Conservation (phyloP, 2,888 invertebrate genomes). For the Thysanoteuthis rhombus region DNA sequence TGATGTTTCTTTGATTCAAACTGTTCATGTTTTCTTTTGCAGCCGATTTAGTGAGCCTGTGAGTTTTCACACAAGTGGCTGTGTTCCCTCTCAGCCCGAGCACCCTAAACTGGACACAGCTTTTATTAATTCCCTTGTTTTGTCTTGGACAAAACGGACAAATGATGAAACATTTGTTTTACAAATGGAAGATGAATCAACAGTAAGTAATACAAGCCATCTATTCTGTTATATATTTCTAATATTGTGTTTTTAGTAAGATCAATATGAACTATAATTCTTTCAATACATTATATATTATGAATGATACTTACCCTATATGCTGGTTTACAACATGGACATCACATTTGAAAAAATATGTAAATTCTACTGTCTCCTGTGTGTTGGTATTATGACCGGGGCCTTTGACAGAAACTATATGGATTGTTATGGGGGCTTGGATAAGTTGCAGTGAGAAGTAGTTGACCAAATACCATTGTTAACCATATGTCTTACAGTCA, state of each 20-base stretch:
- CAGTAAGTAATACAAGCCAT: conserved; percentile 62
- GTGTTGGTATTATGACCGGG: too few relatives aligned
- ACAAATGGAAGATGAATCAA: conserved; percentile 80
- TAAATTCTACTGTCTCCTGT: too few relatives aligned
- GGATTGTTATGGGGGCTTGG: too few relatives aligned
- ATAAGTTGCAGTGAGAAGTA: too few relatives aligned
- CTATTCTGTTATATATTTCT: neutral
- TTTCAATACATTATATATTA: neutral
- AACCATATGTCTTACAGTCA: too few relatives aligned
- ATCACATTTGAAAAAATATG: too few relatives aligned
- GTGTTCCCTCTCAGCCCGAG: conserved; percentile 81
- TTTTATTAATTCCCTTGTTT: conserved; percentile 74
- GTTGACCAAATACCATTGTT: too few relatives aligned
- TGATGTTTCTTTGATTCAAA: neutral
- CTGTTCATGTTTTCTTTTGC: conserved; percentile 36
- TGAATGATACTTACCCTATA: too few relatives aligned
- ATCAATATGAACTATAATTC: neutral
- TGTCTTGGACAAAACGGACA: conserved; percentile 80
- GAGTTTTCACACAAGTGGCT: conserved; percentile 77
- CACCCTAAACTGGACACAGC: conserved; percentile 79
- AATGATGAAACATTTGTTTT: conserved; percentile 84
- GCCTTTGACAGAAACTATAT: too few relatives aligned
- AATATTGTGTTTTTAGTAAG: neutral
- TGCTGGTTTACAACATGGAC: too few relatives aligned
- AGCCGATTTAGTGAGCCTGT: conserved; percentile 67